phyloP scores from a whole-genome alignment of 2,888 invertebrate genomes.

The Cryptops parisi region DNA sequence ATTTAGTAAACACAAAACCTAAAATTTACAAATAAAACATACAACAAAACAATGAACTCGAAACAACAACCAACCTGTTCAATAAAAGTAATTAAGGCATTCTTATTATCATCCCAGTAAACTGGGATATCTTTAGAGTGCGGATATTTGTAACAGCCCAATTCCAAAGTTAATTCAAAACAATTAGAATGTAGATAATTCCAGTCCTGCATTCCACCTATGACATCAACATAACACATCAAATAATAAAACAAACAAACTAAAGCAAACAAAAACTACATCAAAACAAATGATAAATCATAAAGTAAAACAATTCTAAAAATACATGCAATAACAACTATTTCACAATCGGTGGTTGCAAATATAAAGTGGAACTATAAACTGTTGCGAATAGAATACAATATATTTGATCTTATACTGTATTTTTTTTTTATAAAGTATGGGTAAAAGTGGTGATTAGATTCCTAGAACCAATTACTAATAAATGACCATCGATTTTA shows the following conservation, averaged over 20 bases:
- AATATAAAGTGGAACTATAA: no score
- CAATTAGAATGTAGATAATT: conserved; percentile 84
- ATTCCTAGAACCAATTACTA: no score
- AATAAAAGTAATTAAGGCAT: conserved; percentile 66
- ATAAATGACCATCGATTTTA: no score
- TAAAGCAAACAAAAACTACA: background rate
- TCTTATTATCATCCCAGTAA: conserved; percentile 81
- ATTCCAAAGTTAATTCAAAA: conserved; percentile 86
- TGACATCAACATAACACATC: no score
- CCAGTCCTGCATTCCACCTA: conserved; percentile 99
- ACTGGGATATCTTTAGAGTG: conserved; percentile 48
- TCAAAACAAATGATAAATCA: conserved; percentile 11
- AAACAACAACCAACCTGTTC: conserved; percentile 50
- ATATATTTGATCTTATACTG: no score
- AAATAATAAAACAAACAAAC: background rate
- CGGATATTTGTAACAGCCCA: conserved; percentile 91
- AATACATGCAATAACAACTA: background rate
- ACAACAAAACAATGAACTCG: no score
- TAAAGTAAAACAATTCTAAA: background rate
- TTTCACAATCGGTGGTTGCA: background rate
- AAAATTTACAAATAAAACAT: no score
- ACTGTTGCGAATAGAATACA: background rate
- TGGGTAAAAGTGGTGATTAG: no score
- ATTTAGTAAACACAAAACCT: no score
- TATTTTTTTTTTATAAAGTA: no score